Evolutionary conservation across 2,888 invertebrate genomes (phyloP), one percentile per base, ranked within the genome.

Genomic region (Tachina lurida): DNA sequence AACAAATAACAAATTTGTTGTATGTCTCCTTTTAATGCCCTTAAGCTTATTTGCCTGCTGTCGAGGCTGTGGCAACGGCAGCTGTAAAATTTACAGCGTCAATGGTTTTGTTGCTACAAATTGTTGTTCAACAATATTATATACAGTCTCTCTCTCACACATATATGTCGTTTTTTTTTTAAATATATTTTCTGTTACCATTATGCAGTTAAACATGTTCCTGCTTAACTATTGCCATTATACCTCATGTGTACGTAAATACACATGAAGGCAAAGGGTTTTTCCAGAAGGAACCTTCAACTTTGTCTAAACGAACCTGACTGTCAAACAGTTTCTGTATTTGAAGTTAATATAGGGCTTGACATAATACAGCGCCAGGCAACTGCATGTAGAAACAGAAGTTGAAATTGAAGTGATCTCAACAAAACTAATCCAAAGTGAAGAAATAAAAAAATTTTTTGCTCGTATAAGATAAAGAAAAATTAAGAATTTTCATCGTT

Each of bases 21-120:
- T 84, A 71, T 81, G 80, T 82, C 82, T 86, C 82, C 83, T 86
- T 83, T 82, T 67, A 79, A 86, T 83, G 86, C 75, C 86, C 86
- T 79, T 79, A 86, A 86, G 86, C 82, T 71, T 83, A 76, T 86
- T 75, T 84, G 73, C 17, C 43, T 82, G 84, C 80, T 75, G 82
- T 49, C 82, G 79, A 47, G 47, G 56, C 77, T 85, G 77, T 68
- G 82, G 79, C 67, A 67, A 84, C 63, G 71, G 71, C 47, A 76
- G 68, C 63, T 49, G 45, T 22, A 31, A 19, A 58, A 58, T 58
- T 31, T 58, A 31, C 54, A 49, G 17, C 52, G 67, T 77, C 62
- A 73, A 71, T 68, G 45, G 19, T 76, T 71, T 58, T 77, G 76
- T 73, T 84, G 73, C 45, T 78, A 62, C 71, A 75, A 75, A 31